Conservation (phyloP, 2,113 vertebrate species). For the Ploceus nigricollis region DNA sequence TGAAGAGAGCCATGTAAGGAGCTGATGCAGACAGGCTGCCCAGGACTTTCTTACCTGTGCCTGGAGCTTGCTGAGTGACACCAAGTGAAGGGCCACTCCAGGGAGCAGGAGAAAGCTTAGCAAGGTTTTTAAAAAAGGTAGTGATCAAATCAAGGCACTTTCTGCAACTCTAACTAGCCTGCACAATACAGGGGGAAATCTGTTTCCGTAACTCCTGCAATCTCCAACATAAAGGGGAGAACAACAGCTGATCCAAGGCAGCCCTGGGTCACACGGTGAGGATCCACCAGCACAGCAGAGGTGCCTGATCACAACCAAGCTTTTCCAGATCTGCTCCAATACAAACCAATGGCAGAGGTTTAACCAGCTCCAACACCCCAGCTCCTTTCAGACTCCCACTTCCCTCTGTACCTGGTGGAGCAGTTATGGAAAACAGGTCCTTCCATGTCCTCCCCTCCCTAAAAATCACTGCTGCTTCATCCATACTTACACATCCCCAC, state of each 20-base stretch:
- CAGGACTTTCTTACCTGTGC: background rate
- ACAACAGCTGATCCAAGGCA: accelerated
- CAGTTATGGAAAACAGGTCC: background rate
- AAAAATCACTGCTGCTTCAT: background rate
- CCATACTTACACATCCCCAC: too few species aligned
- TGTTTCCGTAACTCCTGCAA: background rate
- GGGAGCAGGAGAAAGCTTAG: background rate
- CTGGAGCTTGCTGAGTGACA: background rate
- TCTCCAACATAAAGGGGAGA: background rate
- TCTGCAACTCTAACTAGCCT: background rate
- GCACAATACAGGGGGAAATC: background rate
- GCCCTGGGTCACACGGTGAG: accelerated
- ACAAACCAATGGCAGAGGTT: background rate
- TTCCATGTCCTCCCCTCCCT: background rate
- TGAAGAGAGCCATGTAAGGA: background rate
- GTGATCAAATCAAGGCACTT: background rate
- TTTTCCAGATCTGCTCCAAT: background rate
- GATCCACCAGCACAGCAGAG: background rate
- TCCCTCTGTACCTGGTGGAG: background rate
- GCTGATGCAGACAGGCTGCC: background rate
- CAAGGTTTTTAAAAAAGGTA: background rate
- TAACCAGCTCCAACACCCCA: background rate
- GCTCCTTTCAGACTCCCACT: background rate
- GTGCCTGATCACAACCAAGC: background rate
- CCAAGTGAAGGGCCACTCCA: background rate